phyloP scores from a whole-genome alignment of 2,113 vertebrate species.

The Cottus gobio region DNA sequence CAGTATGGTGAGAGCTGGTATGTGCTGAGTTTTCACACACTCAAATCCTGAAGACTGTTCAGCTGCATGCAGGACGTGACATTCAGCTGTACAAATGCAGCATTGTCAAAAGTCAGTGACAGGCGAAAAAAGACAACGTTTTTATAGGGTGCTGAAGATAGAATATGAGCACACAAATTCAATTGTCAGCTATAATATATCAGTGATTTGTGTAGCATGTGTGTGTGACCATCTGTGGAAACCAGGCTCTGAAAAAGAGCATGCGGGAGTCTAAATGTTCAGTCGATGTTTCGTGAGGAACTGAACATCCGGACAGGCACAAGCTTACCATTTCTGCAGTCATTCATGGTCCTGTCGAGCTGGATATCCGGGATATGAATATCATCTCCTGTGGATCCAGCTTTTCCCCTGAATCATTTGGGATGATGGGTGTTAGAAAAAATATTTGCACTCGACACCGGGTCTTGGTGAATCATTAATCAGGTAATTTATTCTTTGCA shows the following conservation, averaged over 20 bases:
- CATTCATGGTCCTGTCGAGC: slow-evolving; percentile 18
- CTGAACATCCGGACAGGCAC: slow-evolving; percentile 7
- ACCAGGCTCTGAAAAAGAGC: neutral
- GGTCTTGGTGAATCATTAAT: too few relatives aligned
- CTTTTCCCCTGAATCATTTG: slow-evolving; percentile 21
- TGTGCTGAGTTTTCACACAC: slow-evolving; percentile 17
- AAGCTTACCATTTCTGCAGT: slow-evolving; percentile 13
- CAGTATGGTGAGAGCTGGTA: slow-evolving; percentile 2
- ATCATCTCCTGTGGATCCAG: slow-evolving; percentile 18
- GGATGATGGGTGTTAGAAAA: too few relatives aligned
- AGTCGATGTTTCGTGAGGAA: slow-evolving; percentile 10
- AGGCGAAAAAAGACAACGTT: neutral
- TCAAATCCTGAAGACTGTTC: neutral
- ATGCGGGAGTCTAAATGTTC: neutral
- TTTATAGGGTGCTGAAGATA: neutral
- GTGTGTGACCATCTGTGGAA: neutral
- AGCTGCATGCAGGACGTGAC: slow-evolving; percentile 1
- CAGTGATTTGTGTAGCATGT: slow-evolving; percentile 10
- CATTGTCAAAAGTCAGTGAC: slow-evolving; percentile 3
- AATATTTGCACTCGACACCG: too few relatives aligned
- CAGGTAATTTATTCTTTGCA: too few relatives aligned
- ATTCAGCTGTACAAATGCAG: neutral
- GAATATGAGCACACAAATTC: neutral
- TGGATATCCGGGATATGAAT: slow-evolving; percentile 20
- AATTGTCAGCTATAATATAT: neutral